Evolutionary conservation across 2,888 invertebrate species (phyloP).

Genomic region (Xanthia icteritia): DNA sequence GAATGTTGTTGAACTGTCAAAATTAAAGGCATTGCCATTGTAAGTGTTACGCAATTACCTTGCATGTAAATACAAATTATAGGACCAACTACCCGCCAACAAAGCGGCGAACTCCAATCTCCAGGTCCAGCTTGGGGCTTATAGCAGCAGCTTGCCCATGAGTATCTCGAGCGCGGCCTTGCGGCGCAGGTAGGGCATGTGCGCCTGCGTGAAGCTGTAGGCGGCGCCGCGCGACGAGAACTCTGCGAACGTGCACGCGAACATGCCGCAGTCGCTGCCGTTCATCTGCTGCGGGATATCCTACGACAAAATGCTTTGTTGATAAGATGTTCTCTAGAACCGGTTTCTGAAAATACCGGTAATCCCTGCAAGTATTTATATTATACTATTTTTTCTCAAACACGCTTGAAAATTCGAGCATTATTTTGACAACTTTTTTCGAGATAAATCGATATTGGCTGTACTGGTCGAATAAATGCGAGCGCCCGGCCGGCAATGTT

Average conservation of each 20-base stretch:
- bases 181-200: constrained; percentile 98
- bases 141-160: constrained; percentile 92
- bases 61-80: background rate
- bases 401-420: too few relatives aligned
- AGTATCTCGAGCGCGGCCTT: constrained; percentile 98
- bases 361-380: background rate
- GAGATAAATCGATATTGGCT: too few relatives aligned
- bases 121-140: constrained; percentile 44
- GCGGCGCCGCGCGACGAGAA: constrained; percentile 94
- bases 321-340: too few relatives aligned
- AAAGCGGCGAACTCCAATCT: too few relatives aligned
- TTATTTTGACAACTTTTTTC: too few relatives aligned
- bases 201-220: constrained; percentile 95
- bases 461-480: too few relatives aligned
- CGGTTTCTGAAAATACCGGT: background rate
- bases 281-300: constrained; percentile 99
- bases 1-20: background rate
- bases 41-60: background rate
- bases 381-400: background rate
- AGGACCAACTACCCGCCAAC: background rate
- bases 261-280: constrained; percentile 99
- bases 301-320: background rate
- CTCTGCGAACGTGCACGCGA: constrained; percentile 99
- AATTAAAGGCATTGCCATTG: background rate
- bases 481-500: too few relatives aligned